These are phyloP conservation scores for Rachycentron canadum DNA, from an alignment of 2,797 vertebrate species.

Conservation along the genomic window DNA sequence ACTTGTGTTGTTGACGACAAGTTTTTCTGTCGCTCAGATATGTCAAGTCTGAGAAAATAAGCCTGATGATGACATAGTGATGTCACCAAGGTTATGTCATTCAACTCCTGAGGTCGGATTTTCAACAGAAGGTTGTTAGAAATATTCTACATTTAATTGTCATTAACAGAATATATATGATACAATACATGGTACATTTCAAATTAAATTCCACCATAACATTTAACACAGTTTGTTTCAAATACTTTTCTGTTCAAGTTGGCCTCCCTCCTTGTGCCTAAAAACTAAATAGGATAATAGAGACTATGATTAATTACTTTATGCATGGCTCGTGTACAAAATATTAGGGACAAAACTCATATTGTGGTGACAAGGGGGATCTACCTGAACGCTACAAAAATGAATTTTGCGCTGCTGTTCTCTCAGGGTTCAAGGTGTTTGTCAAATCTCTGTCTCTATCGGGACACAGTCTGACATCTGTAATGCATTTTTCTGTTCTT, in stretches of 20 bases:
- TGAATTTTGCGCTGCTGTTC: constrained; percentile 67
- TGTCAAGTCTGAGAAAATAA: not conserved
- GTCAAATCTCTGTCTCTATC: constrained; percentile 79
- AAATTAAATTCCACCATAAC: not conserved
- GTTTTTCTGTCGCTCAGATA: not conserved
- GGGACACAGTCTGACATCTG: constrained; percentile 77
- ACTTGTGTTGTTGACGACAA: not conserved
- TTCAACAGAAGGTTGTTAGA: not conserved
- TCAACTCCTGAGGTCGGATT: not conserved
- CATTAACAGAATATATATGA: not conserved
- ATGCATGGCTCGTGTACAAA: constrained; percentile 36
- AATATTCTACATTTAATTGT: not conserved
- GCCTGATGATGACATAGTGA: constrained; percentile 13
- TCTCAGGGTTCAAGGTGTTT: constrained; percentile 78
- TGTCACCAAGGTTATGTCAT: not conserved
- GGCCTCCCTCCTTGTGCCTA: not conserved
- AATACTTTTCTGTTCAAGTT: not conserved
- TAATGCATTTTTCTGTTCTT: constrained; percentile 85
- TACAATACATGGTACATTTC: not conserved
- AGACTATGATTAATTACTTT: constrained; percentile 38
- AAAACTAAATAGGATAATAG: constrained; percentile 1
- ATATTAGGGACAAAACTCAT: constrained; percentile 43
- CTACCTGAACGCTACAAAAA: constrained; percentile 65
- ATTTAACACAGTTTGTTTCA: not conserved
- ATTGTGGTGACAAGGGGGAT: constrained; percentile 54